phyloP scores from a whole-genome alignment of 1,140 invertebrate genomes.

The Mylabris phalerata region DNA sequence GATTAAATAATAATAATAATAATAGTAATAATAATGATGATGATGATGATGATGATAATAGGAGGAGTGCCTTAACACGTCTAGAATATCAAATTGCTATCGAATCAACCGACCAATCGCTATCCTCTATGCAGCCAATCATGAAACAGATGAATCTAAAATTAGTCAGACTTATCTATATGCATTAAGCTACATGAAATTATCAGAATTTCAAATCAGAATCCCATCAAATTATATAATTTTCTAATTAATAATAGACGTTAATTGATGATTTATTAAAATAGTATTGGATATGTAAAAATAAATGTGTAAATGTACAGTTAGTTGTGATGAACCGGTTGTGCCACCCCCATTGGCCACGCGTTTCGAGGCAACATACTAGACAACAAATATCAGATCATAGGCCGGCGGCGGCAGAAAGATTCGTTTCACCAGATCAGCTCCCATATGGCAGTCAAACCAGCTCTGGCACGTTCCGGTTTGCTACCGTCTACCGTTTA shows the following conservation, averaged over 20 bases:
- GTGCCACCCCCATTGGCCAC: constrained; percentile 13
- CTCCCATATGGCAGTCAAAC: constrained; percentile 29
- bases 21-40: too few relatives aligned
- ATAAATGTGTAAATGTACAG: constrained; percentile 2
- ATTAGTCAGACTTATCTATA: too few relatives aligned
- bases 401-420: constrained; percentile 1
- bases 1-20: too few relatives aligned
- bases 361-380: background rate
- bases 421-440: background rate
- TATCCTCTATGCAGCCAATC: too few relatives aligned
- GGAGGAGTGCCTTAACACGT: constrained; percentile 8
- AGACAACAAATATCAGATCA: background rate
- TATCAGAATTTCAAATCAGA: too few relatives aligned
- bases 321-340: constrained; percentile 18
- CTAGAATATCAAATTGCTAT: constrained; percentile 23
- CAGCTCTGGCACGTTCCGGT: constrained; percentile 27
- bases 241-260: too few relatives aligned
- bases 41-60: too few relatives aligned
- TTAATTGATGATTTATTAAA: too few relatives aligned
- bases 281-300: too few relatives aligned
- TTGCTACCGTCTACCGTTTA: constrained; percentile 20
- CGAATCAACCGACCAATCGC: constrained; percentile 4
- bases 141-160: too few relatives aligned
- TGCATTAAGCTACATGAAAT: too few relatives aligned
- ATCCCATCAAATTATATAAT: too few relatives aligned